Evolutionary conservation across 2,888 invertebrate species (phyloP).

Genomic region (Gryllus longicercus): DNA sequence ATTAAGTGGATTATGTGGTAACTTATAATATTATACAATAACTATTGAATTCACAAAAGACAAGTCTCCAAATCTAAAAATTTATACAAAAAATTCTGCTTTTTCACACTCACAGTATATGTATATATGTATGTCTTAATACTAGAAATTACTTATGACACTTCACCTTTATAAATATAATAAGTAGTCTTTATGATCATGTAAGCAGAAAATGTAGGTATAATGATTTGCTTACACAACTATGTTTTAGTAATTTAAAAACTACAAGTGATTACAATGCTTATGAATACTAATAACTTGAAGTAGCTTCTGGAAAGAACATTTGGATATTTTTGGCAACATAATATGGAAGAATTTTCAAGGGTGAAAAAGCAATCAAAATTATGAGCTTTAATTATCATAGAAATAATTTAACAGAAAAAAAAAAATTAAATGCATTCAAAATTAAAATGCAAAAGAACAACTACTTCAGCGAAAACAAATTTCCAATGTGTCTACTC

Average conservation of each 20-base stretch:
- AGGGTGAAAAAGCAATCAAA: too few relatives aligned
- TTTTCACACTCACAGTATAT: not conserved
- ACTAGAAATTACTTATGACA: not conserved
- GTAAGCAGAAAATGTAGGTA: not conserved
- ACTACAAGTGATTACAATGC: not conserved
- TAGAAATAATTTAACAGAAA: too few relatives aligned
- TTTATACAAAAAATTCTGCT: not conserved
- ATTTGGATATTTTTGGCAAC: not conserved
- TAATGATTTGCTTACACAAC: not conserved
- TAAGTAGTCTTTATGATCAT: not conserved
- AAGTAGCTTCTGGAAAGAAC: conserved; percentile 1
- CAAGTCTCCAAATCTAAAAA: not conserved
- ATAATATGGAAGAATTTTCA: too few relatives aligned
- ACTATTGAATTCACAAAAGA: not conserved
- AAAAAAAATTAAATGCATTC: too few relatives aligned
- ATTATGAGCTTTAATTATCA: too few relatives aligned
- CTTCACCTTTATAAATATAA: not conserved
- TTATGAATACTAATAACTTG: not conserved
- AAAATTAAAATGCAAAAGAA: too few relatives aligned
- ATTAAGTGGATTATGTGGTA: not conserved
- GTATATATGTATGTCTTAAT: not conserved
- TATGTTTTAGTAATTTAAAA: not conserved
- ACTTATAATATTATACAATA: not conserved
- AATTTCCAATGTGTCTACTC: too few relatives aligned
- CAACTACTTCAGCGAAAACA: too few relatives aligned